phyloP scores from a whole-genome alignment of 2,113 vertebrate genomes.

The Chrysemys picta region DNA sequence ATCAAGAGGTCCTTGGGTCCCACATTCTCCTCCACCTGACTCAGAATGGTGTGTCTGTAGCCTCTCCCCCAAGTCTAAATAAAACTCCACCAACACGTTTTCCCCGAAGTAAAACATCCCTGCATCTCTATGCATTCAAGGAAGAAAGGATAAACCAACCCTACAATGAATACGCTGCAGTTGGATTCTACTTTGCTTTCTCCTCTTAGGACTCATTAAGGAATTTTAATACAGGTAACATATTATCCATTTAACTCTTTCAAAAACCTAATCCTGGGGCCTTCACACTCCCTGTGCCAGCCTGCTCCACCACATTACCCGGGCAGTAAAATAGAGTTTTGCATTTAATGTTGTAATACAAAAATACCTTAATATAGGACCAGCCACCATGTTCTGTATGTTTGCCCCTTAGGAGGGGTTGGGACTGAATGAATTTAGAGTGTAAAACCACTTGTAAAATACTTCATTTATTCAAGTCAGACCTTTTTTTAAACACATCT shows the following conservation, averaged over 20 bases:
- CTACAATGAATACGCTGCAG: fast-evolving
- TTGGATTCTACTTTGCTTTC: fast-evolving
- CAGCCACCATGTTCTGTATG: background rate
- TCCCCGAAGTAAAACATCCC: background rate
- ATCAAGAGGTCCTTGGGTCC: too few relatives aligned
- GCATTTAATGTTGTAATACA: background rate
- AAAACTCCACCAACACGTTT: background rate
- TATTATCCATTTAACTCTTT: background rate
- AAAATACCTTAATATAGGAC: background rate
- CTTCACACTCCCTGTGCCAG: background rate
- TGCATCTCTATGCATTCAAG: background rate
- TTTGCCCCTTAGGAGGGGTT: slow-evolving; percentile 9
- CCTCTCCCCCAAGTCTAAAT: background rate
- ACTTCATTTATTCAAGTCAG: slow-evolving; percentile 44
- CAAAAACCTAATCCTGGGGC: background rate
- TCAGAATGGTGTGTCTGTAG: too few relatives aligned
- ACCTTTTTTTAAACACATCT: background rate
- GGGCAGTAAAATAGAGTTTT: background rate
- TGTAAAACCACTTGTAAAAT: slow-evolving; percentile 20
- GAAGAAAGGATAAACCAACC: background rate
- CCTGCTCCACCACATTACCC: background rate
- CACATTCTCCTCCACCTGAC: background rate
- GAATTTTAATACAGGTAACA: background rate
- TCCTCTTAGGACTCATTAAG: background rate
- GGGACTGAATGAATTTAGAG: slow-evolving; percentile 15